Percentiles rank a stretch among this genome's conserved stretches.
phyloP scores from a whole-genome alignment of 37 sponge, comb jelly and placozoan genomes.

The Chondrilla cf. caribensis region DNA sequence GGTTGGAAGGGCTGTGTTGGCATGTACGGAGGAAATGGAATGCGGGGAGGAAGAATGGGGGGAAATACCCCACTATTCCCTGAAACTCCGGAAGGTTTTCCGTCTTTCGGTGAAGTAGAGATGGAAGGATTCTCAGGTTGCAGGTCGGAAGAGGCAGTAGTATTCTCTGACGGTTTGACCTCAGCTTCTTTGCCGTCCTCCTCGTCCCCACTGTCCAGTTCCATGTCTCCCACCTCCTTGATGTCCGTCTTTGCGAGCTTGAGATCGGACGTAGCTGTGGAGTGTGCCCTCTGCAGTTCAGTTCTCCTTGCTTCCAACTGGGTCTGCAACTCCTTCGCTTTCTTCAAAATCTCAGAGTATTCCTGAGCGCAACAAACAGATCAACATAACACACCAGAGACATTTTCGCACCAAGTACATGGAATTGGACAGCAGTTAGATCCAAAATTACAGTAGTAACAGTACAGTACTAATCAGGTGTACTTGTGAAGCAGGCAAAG shows the following conservation, averaged over 20 bases:
- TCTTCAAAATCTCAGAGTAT: conserved; percentile 27
- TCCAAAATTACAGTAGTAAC: no score
- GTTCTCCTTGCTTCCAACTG: conserved; percentile 38
- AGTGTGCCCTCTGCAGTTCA: conserved; percentile 62
- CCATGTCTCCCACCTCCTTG: conserved; percentile 87
- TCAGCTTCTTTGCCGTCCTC: not conserved
- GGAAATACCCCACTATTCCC: not conserved
- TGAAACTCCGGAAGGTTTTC: not conserved
- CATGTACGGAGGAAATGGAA: not conserved
- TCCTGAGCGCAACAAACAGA: conserved; percentile 8
- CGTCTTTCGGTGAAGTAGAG: not conserved
- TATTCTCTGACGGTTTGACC: not conserved
- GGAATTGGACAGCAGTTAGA: no score
- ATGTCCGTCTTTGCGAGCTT: conserved; percentile 59
- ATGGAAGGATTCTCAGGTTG: not conserved
- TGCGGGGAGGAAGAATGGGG: not conserved
- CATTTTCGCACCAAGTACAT: no score
- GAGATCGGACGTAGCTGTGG: conserved; percentile 72
- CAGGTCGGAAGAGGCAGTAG: not conserved
- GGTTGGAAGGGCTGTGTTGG: not conserved
- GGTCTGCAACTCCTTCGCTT: conserved; percentile 2
- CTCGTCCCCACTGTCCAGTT: conserved; percentile 64
- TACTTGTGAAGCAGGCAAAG: no score
- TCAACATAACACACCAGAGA: no score
- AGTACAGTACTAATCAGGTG: no score